Evolutionary conservation across 2,888 invertebrate species (phyloP).

Genomic region (Caenorhabditis sp.): DNA sequence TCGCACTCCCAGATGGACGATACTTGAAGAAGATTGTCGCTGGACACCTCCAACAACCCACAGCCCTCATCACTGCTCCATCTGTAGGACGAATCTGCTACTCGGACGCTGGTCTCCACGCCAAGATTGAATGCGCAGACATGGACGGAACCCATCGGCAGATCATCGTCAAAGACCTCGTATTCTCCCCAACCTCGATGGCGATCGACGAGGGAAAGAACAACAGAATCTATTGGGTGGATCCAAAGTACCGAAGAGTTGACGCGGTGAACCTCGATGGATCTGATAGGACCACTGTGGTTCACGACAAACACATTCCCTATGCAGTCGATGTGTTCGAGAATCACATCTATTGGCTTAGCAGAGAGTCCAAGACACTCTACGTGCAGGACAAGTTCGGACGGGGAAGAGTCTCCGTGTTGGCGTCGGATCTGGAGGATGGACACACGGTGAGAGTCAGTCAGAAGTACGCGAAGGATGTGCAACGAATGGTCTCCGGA

Average conservation of each 20-base stretch:
- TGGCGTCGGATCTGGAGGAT: constrained; percentile 91
- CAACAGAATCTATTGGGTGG: constrained; percentile 95
- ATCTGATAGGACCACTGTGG: constrained; percentile 74
- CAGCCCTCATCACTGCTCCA: constrained; percentile 87
- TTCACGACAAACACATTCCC: constrained; percentile 75
- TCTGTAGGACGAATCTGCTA: constrained; percentile 89
- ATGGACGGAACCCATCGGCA: constrained; percentile 94
- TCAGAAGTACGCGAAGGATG: constrained; percentile 77
- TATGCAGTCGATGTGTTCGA: constrained; percentile 92
- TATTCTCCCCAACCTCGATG: constrained; percentile 92
- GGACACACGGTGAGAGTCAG: constrained; percentile 90
- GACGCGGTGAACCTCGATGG: constrained; percentile 91
- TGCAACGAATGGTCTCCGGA: constrained; percentile 68
- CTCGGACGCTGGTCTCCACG: constrained; percentile 93
- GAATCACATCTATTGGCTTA: constrained; percentile 94
- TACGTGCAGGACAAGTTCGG: constrained; percentile 95
- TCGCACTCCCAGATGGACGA: constrained; percentile 92
- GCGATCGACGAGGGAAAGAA: constrained; percentile 94
- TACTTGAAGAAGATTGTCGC: constrained; percentile 87
- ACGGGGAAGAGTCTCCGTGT: constrained; percentile 91
- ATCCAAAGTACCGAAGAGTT: constrained; percentile 91
- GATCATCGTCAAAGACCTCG: constrained; percentile 89
- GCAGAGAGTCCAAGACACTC: constrained; percentile 91
- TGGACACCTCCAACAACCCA: constrained; percentile 89
- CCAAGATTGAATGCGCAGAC: constrained; percentile 96